Conservation (phyloP, 2,113 vertebrate genomes). For the Anas platyrhynchos region DNA sequence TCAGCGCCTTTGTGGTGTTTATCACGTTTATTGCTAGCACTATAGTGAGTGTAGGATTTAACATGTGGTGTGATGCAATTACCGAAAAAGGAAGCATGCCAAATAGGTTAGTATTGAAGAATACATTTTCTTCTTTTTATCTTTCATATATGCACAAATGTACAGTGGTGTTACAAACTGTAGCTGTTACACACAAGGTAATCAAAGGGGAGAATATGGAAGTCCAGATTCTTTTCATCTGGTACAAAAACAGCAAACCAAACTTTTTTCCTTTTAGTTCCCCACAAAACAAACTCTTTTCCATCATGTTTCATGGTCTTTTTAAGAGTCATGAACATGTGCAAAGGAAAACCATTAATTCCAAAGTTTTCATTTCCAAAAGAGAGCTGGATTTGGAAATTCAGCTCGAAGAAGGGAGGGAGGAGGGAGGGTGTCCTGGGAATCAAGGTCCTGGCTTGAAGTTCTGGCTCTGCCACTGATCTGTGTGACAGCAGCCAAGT, state of each 20-base stretch:
- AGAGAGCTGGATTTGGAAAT: neutral
- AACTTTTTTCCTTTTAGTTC: neutral
- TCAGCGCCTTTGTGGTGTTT: conserved; percentile 88
- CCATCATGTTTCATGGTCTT: accelerated
- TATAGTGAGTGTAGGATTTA: conserved; percentile 93
- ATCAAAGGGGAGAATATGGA: neutral
- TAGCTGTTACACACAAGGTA: neutral
- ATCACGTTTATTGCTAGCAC: conserved; percentile 92
- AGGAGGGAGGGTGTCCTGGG: neutral
- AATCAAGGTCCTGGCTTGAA: neutral
- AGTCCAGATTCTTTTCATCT: neutral
- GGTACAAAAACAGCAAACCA: neutral
- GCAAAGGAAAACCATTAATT: neutral
- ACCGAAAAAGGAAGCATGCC: conserved; percentile 87
- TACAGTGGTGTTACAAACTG: neutral
- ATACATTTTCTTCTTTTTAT: neutral
- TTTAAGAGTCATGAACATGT: neutral
- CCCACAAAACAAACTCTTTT: neutral
- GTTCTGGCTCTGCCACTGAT: neutral
- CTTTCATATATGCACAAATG: neutral
- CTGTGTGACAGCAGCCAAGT: neutral
- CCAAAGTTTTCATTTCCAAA: neutral
- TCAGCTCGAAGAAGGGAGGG: neutral
- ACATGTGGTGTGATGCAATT: conserved; percentile 93
- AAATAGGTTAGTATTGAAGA: conserved; percentile 82